These are phyloP conservation scores for Corythornis leucogaster DNA, from an alignment of 2,797 vertebrate genomes.

Conservation along the genomic window DNA sequence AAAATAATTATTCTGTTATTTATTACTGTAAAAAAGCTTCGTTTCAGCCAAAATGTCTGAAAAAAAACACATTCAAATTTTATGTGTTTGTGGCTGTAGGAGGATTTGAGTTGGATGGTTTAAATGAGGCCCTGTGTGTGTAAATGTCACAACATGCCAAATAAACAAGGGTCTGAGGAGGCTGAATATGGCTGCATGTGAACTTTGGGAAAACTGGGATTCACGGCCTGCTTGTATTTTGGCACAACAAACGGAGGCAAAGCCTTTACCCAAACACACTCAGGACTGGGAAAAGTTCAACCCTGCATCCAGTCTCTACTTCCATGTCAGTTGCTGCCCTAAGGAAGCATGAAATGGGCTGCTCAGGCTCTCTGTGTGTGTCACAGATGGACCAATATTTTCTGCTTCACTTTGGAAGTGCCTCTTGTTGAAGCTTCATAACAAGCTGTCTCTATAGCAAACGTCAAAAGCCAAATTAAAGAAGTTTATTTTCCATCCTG, in stretches of 20 bases:
- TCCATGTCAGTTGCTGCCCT: neutral
- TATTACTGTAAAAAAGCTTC: constrained; percentile 63
- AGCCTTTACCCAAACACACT: constrained; percentile 27
- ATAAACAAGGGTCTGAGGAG: constrained; percentile 44
- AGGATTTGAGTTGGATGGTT: constrained; percentile 53
- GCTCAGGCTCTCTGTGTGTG: neutral
- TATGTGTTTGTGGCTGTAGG: constrained; percentile 50
- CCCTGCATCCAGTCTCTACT: neutral
- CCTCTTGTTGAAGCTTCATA: neutral
- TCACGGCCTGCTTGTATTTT: constrained; percentile 3
- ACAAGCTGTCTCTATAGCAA: neutral
- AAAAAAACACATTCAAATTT: constrained; percentile 61
- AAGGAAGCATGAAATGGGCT: neutral
- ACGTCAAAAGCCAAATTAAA: neutral
- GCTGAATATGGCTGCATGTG: neutral
- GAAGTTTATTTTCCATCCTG: constrained; percentile 5
- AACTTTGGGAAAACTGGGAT: constrained; percentile 35
- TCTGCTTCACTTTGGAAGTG: neutral
- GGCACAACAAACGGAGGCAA: neutral
- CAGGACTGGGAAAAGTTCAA: constrained; percentile 28
- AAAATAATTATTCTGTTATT: constrained; percentile 74
- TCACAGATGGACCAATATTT: neutral
- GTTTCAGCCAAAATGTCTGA: constrained; percentile 56
- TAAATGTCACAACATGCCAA: constrained; percentile 51
- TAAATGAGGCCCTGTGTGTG: constrained; percentile 52